Percentiles rank a stretch among this genome's conserved stretches.
Conservation (phyloP, 2,797 vertebrate species). For the Bradypodion ventrale region DNA sequence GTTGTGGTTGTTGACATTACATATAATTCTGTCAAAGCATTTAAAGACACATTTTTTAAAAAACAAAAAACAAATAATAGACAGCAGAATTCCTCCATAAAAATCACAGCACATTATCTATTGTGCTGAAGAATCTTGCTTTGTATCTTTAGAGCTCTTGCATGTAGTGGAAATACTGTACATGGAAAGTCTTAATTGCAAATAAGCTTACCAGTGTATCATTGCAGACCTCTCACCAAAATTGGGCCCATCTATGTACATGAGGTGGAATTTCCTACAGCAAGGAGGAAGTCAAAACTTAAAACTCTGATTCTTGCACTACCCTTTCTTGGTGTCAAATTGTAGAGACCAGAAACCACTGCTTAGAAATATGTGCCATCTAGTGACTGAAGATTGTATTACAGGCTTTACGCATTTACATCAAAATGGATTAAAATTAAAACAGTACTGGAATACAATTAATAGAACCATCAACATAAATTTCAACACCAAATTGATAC, state of each 20-base stretch:
- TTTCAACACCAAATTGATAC: too few relatives aligned
- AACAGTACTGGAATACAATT: not conserved
- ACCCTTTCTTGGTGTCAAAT: not conserved
- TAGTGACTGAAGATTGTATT: not conserved
- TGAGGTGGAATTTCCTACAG: not conserved
- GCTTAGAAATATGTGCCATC: not conserved
- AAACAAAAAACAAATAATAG: not conserved
- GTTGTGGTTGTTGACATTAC: slow-evolving; percentile 23
- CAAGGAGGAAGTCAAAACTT: not conserved
- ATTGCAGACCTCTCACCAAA: too few relatives aligned
- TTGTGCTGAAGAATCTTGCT: not conserved
- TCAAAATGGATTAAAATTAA: not conserved
- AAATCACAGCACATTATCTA: not conserved
- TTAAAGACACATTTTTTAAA: slow-evolving; percentile 33
- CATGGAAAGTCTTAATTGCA: not conserved
- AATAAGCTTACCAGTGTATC: not conserved
- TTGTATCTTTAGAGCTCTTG: not conserved
- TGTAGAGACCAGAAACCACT: not conserved
- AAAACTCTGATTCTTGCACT: not conserved
- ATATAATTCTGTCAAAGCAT: slow-evolving; percentile 15
- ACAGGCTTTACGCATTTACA: not conserved
- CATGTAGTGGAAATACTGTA: not conserved
- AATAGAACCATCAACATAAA: too few relatives aligned
- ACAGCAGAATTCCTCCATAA: not conserved
- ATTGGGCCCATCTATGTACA: too few relatives aligned